Base-by-base conservation (phyloP, 2,113 vertebrate genomes). In the Oreochromis spilurus region DNA sequence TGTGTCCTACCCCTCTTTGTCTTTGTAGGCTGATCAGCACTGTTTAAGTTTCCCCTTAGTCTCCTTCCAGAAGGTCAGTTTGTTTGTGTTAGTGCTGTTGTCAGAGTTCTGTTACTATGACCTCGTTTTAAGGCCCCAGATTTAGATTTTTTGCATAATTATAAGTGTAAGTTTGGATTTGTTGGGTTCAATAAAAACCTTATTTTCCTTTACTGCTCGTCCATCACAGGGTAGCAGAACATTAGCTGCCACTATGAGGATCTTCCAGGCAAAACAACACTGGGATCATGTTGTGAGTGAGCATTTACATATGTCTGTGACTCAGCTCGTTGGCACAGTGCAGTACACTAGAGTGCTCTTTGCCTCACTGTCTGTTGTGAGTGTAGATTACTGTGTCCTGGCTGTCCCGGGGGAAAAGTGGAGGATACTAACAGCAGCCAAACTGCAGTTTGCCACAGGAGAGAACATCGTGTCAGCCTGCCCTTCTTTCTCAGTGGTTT, bases 391-490 rank as follows among this genome's bases (percentile, higher is more conserved):
- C 50, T 50, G 45, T 84, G 85, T 91, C 75, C 88, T 89, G 81
- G 79, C 45, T 9, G 54, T 93, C 87, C 77, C 87, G 26, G 57
- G 70, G 88, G 82, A 19, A 7, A 14, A 40, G 36, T 31, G 6
- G 53, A 5, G 65, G 72, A 84, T 82, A 52, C 84, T 82, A 85
- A 89, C 87, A 87, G 86, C 86, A 87, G 89, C 82, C 82, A 90
- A 70, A 86, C 88, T 77, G 87, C 87, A 82, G 80, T 70, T 81
- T 91, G 53, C 81, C 70, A 29, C 79, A 60, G 82, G 50, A 86
- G 87, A 87, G 40, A 88, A 91, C 84, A 89, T 82, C 88, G 83
- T 85, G 88, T 90, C 86, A 84, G 70, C 79, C 48, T 55, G 88
- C 82, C 89, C 83, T 83, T 84, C 82, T 48, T 75, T 29, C 67